A percentile compares a stretch with the other conserved stretches of the same genome.
phyloP scores from a whole-genome alignment of 2,888 invertebrate species.

The Zelleria hepariella region DNA sequence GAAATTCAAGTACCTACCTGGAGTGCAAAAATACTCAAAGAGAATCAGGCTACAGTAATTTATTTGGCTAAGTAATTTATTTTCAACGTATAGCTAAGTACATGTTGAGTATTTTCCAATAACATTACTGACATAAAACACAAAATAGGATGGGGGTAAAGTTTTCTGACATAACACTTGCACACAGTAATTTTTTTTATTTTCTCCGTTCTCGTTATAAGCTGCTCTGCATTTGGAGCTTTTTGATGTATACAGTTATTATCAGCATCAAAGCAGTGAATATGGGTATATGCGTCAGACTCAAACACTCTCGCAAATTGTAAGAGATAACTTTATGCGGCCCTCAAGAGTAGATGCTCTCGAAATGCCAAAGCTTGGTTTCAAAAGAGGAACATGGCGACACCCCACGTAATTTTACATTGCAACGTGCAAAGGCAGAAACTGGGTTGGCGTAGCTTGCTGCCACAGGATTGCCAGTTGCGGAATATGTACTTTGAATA shows the following conservation, averaged over 20 bases:
- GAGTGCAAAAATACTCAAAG: background rate
- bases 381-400: background rate
- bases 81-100: too few species aligned
- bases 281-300: background rate
- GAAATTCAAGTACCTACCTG: background rate
- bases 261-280: slow-evolving; percentile 23
- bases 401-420: background rate
- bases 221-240: too few species aligned
- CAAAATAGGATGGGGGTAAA: background rate
- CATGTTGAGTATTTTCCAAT: background rate
- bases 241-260: slow-evolving; percentile 19
- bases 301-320: slow-evolving; percentile 2
- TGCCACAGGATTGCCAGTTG: too few species aligned
- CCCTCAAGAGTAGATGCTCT: background rate
- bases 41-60: background rate
- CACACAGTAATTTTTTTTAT: slow-evolving; percentile 12
- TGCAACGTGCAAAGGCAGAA: background rate
- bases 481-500: background rate
- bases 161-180: background rate
- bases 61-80: too few species aligned
- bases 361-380: background rate
- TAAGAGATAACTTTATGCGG: slow-evolving; percentile 38
- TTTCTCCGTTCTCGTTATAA: too few species aligned
- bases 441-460: background rate
- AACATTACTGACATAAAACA: background rate